Conservation (phyloP, 2,888 invertebrate species). For the Cynaeus angustus region DNA sequence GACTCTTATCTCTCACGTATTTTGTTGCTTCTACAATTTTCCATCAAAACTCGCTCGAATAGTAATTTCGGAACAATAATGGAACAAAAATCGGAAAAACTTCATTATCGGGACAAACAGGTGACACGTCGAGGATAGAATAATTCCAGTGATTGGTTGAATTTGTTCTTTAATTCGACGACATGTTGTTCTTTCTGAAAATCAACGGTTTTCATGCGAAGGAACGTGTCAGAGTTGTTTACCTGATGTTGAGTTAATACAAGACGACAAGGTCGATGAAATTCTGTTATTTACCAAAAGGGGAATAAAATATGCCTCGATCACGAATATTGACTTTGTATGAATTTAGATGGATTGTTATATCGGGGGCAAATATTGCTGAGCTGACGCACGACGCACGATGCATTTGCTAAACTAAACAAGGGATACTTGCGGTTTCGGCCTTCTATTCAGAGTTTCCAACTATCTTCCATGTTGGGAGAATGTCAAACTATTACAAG, state of each 20-base stretch:
- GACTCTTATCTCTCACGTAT: constrained; percentile 30
- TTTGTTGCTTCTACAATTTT: constrained; percentile 21
- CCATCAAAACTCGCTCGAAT: constrained; percentile 16
- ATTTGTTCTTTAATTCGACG: constrained; percentile 12
- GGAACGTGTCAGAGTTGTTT: constrained; percentile 11
- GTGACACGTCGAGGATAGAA: constrained; percentile 10
- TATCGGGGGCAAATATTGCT: constrained; percentile 13
- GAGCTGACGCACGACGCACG: constrained; percentile 3
- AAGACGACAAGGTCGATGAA: constrained; percentile 7
- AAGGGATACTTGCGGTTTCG: constrained; percentile 6
- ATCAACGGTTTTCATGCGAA: not conserved
- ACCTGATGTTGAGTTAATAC: constrained; percentile 14
- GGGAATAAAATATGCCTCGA: constrained; percentile 1
- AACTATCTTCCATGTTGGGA: constrained; percentile 7
- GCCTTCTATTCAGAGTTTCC: not conserved
- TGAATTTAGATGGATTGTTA: constrained; percentile 19
- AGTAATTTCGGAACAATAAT: too few species aligned
- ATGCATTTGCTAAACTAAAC: constrained; percentile 22
- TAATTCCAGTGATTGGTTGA: constrained; percentile 17
- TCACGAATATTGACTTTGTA: constrained; percentile 15
- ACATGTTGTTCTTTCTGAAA: not conserved
- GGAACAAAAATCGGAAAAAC: too few species aligned
- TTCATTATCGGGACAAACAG: too few species aligned
- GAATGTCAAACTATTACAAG: constrained; percentile 8
- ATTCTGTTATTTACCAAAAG: constrained; percentile 6